Percentiles rank a stretch among this genome's conserved stretches.
phyloP scores from a whole-genome alignment of 2,113 vertebrate species.

The Actenoides lindsayi region DNA sequence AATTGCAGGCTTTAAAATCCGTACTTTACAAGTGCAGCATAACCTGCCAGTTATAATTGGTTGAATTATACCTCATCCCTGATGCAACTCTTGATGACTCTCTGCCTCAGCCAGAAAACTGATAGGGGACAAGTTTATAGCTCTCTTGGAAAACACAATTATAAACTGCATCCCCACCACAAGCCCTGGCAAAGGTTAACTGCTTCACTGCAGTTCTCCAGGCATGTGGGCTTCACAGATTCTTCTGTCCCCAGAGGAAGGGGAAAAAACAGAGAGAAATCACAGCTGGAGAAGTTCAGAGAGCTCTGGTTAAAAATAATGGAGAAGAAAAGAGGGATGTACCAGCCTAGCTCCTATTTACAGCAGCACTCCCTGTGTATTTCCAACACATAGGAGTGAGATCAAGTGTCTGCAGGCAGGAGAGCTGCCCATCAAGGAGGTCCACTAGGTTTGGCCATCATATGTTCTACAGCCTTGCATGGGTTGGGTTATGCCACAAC shows the following conservation, averaged over 20 bases:
- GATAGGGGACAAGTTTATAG: slow-evolving; percentile 65
- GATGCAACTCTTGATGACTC: slow-evolving; percentile 68
- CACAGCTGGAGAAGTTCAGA: neutral
- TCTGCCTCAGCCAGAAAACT: slow-evolving; percentile 43
- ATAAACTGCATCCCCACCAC: slow-evolving; percentile 43
- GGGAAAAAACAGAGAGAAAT: neutral
- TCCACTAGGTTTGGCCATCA: neutral
- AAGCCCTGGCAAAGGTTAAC: slow-evolving; percentile 37
- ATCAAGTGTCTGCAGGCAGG: neutral
- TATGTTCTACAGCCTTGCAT: neutral
- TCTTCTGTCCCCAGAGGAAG: neutral
- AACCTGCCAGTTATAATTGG: slow-evolving; percentile 65
- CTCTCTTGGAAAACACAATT: slow-evolving; percentile 65
- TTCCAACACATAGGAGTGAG: neutral
- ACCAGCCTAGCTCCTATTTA: neutral
- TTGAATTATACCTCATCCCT: slow-evolving; percentile 64
- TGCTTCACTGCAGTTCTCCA: neutral
- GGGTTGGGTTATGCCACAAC: too few species aligned
- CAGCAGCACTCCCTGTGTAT: neutral
- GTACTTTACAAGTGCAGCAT: slow-evolving; percentile 60
- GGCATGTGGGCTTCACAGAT: accelerated
- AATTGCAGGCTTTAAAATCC: slow-evolving; percentile 64
- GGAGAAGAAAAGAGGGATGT: neutral
- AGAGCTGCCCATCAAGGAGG: neutral
- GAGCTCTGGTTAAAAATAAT: neutral